phyloP scores from a whole-genome alignment of 30 jellyfish, hydroid and myxozoan genomes.

The Morbakka virulenta region DNA sequence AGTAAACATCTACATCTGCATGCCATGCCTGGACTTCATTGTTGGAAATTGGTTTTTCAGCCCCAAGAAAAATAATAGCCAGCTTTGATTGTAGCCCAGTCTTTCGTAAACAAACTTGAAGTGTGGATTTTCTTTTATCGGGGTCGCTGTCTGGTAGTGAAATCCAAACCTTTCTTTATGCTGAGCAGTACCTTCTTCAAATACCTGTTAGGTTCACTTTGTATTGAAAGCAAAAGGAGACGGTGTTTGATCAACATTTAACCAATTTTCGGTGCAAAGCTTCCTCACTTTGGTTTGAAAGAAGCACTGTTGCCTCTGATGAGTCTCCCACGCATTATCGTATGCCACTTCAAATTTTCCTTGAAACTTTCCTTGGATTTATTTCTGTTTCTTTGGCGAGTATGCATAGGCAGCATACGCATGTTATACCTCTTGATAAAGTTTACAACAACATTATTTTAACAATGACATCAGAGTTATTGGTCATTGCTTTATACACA shows the following conservation, averaged over 20 bases:
- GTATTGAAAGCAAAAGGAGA: too few relatives aligned
- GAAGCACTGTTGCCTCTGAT: constrained; percentile 7
- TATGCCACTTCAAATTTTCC: constrained; percentile 32
- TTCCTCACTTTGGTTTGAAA: constrained; percentile 33
- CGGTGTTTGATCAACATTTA: constrained; percentile 52
- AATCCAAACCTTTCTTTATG: constrained; percentile 46
- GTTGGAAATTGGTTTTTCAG: constrained; percentile 18
- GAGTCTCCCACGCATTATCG: constrained; percentile 34
- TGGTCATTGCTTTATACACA: neutral
- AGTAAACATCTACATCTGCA: constrained; percentile 50
- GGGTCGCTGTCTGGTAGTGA: constrained; percentile 57
- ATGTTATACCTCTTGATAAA: constrained; percentile 15
- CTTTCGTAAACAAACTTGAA: constrained; percentile 53
- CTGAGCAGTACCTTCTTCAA: too few relatives aligned
- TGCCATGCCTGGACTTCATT: constrained; percentile 16
- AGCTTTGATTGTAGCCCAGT: constrained; percentile 56
- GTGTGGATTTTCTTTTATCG: constrained; percentile 55
- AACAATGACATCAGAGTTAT: neutral
- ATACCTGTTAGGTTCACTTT: too few relatives aligned
- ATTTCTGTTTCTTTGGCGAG: constrained; percentile 35
- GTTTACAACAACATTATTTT: constrained; percentile 4
- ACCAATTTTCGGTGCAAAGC: constrained; percentile 27
- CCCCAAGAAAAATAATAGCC: constrained; percentile 55
- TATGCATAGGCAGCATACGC: constrained; percentile 29
- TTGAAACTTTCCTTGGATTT: too few relatives aligned